Percentiles rank a stretch among this genome's conserved stretches.
These are phyloP conservation scores for Apamea crenata DNA, from an alignment of 2,888 invertebrate species.

Conservation along the genomic window DNA sequence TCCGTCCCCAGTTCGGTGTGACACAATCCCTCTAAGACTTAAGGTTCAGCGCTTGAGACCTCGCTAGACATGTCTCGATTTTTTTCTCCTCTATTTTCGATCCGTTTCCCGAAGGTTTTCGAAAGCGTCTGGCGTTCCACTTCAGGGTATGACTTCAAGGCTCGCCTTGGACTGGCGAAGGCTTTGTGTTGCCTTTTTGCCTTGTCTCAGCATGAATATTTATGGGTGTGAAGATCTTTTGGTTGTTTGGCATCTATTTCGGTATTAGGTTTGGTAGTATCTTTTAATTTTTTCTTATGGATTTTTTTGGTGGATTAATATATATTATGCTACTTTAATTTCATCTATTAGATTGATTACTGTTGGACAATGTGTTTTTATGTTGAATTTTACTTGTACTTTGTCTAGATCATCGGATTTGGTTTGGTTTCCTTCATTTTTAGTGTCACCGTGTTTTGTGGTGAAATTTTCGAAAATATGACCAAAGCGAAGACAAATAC, in stretches of 20 bases:
- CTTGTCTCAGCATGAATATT: conserved; percentile 70
- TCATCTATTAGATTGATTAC: neutral
- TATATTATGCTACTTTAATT: neutral
- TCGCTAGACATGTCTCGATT: conserved; percentile 89
- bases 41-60: conserved; percentile 86
- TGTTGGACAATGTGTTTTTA: neutral
- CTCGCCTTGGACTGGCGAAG: conserved; percentile 69
- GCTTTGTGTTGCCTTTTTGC: conserved; percentile 69
- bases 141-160: conserved; percentile 80
- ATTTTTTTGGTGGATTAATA: no score
- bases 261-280: neutral
- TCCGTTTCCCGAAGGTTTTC: conserved; percentile 85
- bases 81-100: conserved; percentile 89
- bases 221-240: conserved; percentile 58
- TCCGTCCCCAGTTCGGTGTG: conserved; percentile 73
- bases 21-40: conserved; percentile 75
- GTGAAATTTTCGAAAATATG: neutral
- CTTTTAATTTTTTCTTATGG: neutral
- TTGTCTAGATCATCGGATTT: neutral
- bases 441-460: neutral
- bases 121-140: conserved; percentile 88
- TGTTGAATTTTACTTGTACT: neutral
- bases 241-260: conserved; percentile 44
- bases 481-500: neutral
- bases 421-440: neutral